Evolutionary conservation across 2,113 vertebrate species (phyloP).

Genomic region (Scortum barcoo): DNA sequence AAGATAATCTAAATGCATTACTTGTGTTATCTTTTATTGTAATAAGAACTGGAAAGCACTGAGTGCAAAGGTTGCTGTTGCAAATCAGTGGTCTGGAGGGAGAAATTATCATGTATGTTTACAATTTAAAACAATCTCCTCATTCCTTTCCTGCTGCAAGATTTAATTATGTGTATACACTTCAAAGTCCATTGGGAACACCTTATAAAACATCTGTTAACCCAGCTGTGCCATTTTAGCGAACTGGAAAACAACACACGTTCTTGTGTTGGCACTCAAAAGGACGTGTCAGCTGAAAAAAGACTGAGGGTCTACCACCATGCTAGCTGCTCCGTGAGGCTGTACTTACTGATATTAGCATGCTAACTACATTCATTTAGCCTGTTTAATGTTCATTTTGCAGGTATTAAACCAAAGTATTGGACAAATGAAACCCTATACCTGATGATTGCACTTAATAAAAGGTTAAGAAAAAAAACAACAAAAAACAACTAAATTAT

Average conservation of each 20-base stretch:
- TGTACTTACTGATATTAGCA: not conserved
- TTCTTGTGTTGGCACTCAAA: not conserved
- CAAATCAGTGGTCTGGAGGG: constrained; percentile 11
- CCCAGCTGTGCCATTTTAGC: not conserved
- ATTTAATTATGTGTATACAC: not conserved
- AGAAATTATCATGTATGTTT: not conserved
- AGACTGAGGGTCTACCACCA: not conserved
- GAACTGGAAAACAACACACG: not conserved
- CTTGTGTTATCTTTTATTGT: constrained; percentile 18
- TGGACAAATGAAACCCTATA: not conserved
- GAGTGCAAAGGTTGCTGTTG: constrained; percentile 1
- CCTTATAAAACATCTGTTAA: constrained; percentile 10
- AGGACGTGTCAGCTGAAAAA: not conserved
- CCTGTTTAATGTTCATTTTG: not conserved
- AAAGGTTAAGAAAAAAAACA: too few relatives aligned
- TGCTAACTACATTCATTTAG: not conserved
- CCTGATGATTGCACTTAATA: too few relatives aligned
- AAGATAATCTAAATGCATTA: not conserved
- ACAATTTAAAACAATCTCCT: not conserved
- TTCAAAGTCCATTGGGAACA: constrained; percentile 1
- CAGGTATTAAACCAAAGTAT: not conserved
- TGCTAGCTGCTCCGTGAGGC: not conserved
- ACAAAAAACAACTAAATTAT: not conserved
- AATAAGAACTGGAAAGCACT: not conserved
- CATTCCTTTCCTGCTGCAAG: not conserved